Percentiles rank a stretch among this genome's conserved stretches.
Evolutionary conservation across 2,888 invertebrate genomes (phyloP).

Genomic region (Sinodicranocentrus sp.): DNA sequence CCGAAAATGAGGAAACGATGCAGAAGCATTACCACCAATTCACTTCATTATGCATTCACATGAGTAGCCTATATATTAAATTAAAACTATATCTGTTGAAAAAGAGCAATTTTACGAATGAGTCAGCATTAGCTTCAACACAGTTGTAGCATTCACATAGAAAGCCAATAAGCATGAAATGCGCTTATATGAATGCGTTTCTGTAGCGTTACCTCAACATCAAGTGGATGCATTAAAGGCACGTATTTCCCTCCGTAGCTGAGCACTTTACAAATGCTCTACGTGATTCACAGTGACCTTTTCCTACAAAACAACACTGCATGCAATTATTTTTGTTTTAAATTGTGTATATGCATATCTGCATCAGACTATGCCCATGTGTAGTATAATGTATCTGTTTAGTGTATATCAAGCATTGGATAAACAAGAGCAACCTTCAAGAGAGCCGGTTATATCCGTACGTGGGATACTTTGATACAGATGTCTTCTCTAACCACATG

Average conservation of each 20-base stretch:
- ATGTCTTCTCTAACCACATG: background rate
- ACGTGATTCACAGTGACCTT: constrained; percentile 63
- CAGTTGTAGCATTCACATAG: constrained; percentile 30
- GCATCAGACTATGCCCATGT: background rate
- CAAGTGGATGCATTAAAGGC: background rate
- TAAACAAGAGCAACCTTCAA: constrained; percentile 46
- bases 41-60: background rate
- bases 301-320: constrained; percentile 64
- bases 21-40: constrained; percentile 34
- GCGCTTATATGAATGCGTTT: background rate
- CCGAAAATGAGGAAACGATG: constrained; percentile 57
- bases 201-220: background rate
- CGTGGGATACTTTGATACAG: constrained; percentile 17
- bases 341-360: background rate
- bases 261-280: background rate
- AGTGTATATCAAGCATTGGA: constrained; percentile 30
- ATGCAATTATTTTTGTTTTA: constrained; percentile 42
- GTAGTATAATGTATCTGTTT: constrained; percentile 2
- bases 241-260: background rate
- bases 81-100: background rate
- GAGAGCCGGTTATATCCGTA: constrained; percentile 56
- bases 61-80: background rate
- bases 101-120: constrained; percentile 10
- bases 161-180: constrained; percentile 59
- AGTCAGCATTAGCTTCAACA: constrained; percentile 39